Evolutionary conservation across 2,797 vertebrate genomes (phyloP).

Genomic region (Balearica regulorum): DNA sequence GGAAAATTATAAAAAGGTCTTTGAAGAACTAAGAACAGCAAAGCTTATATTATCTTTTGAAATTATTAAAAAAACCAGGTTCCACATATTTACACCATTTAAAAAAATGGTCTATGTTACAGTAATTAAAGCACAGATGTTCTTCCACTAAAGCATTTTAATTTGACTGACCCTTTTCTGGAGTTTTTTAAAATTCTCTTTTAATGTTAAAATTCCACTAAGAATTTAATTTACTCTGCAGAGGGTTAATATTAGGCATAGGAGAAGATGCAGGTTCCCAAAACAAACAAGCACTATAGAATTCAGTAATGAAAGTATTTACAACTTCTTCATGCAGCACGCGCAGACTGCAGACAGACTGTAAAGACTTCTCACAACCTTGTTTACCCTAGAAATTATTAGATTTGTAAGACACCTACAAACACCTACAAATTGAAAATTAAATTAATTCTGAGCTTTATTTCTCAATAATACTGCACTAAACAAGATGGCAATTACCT

Average conservation of each 20-base stretch:
- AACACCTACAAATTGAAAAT: conserved; percentile 51
- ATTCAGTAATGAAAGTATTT: background rate
- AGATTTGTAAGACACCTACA: conserved; percentile 45
- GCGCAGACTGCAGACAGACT: background rate
- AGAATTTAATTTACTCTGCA: background rate
- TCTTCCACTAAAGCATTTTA: background rate
- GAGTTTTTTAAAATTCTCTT: background rate
- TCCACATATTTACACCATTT: background rate
- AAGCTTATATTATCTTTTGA: background rate
- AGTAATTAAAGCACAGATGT: background rate
- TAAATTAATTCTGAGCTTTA: conserved; percentile 44
- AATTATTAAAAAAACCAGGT: background rate
- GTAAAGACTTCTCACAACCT: background rate
- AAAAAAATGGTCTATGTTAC: background rate
- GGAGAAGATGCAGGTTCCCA: background rate
- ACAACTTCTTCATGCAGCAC: background rate
- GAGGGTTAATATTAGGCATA: background rate
- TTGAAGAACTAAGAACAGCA: background rate
- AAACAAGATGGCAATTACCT: conserved; percentile 19
- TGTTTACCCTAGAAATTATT: background rate
- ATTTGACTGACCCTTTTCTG: background rate
- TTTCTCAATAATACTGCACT: conserved; percentile 11
- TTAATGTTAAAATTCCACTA: background rate
- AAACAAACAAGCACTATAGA: background rate
- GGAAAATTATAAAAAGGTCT: background rate